Conservation (phyloP, 2,888 invertebrate species). For the Hermaeophaga mercurialis region DNA sequence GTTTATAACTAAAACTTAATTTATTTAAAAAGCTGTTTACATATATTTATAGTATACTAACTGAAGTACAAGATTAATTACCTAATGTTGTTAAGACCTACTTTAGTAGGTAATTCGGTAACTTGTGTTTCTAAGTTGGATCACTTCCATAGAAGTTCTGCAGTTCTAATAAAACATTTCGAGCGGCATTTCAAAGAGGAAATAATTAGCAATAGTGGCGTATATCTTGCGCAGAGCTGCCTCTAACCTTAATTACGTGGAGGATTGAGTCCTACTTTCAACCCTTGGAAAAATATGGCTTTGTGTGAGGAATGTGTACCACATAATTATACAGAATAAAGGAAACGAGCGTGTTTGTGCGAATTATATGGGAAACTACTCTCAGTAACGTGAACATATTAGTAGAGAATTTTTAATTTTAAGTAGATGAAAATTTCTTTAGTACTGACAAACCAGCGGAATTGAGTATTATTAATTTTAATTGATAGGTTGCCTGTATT, state of each 20-base stretch:
- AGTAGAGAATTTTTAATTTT: no score
- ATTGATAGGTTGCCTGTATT: no score
- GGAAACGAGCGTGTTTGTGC: constrained; percentile 1
- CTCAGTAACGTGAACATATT: no score
- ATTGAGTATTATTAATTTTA: no score
- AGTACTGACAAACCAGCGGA: no score
- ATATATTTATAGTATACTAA: no score
- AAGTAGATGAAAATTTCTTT: no score
- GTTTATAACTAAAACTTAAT: no score
- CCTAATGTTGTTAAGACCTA: background rate
- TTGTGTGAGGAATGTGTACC: constrained; percentile 2
- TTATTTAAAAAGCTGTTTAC: no score
- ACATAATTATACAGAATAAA: constrained; percentile 5
- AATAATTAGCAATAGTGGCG: constrained; percentile 22
- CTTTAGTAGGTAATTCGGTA: constrained; percentile 9
- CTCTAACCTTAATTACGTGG: constrained; percentile 15
- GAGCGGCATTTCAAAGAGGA: constrained; percentile 20
- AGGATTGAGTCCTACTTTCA: constrained; percentile 7
- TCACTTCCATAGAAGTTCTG: constrained; percentile 7
- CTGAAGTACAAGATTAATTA: background rate
- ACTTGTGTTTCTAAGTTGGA: constrained; percentile 8
- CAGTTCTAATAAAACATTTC: constrained; percentile 22
- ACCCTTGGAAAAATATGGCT: constrained; percentile 8
- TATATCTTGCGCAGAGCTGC: constrained; percentile 10
- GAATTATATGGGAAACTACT: background rate